Evolutionary conservation across 64 coral and sea anemone species (phyloP), one percentile per base, ranked within the genome.

Genomic region (Trachythela sp.): DNA sequence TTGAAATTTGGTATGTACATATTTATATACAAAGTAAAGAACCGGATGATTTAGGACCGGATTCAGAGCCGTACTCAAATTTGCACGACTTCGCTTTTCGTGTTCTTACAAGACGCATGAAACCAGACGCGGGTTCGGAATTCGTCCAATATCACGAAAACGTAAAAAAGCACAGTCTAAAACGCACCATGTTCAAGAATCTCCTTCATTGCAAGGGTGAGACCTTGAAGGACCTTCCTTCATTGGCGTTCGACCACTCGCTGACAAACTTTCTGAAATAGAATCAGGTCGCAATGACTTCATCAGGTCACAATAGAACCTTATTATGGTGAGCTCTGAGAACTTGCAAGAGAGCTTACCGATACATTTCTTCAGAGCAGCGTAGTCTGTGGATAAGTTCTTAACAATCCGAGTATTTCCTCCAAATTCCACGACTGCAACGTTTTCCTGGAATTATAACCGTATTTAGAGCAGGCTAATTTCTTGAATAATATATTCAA

Each of bases 391-490:
- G 33, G 93, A 88, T 18, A 94, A 75, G 35, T 59, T 90, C 40
- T 94, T 85, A 18, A 94, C 77, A 76, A 94, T 39, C 58, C 88
- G 89, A 2, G 89, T 91, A 30, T 77, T 94, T 77, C 84, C 87
- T 17, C 93, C 93, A 80, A 94, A 94, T 30, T 88, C 90, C 14
- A 94, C 90, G 10, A 94, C 88, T 1, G 89, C 93, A 37, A 94
- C 86, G 71, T 94, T 94, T 89, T 94, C 93, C 93, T 94, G 54
- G 11, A 88, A 76, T 35, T 13, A 70, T 52, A 86, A 58, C 17
- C 26, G 11, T 56, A 11, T 18, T 80, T 42, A 18, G 49, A 36
- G 29, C 29, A 14, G 14, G 52, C 33, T 18, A 2, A 42, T 88
- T 0, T 68, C 36, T n/a, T 11, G 30, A n/a, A n/a, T n/a, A n/a